These are phyloP conservation scores for Miichthys miiuy DNA, from an alignment of 2,797 vertebrate species.

Conservation along the genomic window DNA sequence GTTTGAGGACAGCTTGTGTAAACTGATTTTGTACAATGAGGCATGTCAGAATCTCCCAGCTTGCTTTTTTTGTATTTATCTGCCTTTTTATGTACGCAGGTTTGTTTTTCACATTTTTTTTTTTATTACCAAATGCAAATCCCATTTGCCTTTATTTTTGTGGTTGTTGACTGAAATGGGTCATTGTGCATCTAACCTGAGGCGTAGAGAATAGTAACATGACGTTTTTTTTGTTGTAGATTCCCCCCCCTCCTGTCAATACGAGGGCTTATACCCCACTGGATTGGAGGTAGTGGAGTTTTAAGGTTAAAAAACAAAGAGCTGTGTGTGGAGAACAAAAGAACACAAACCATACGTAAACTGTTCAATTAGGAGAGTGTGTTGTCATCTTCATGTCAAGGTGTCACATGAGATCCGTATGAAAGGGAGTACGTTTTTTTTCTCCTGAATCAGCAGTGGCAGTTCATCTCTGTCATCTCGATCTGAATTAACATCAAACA, in stretches of 20 bases:
- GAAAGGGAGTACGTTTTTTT: constrained; percentile 18
- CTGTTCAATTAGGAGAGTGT: constrained; percentile 47
- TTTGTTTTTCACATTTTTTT: constrained; percentile 46
- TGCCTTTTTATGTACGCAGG: not conserved
- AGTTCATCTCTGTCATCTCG: constrained; percentile 41
- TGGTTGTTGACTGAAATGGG: constrained; percentile 70
- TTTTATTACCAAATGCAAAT: constrained; percentile 26
- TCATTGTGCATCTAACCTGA: constrained; percentile 65
- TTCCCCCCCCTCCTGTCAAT: constrained; percentile 18
- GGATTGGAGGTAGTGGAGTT: constrained; percentile 24
- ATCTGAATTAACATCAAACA: constrained; percentile 50
- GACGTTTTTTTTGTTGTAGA: constrained; percentile 12
- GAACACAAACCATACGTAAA: constrained; percentile 29
- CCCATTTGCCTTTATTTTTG: constrained; percentile 36
- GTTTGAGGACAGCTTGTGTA: constrained; percentile 42
- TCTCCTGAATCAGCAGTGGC: constrained; percentile 51
- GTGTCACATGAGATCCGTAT: constrained; percentile 6
- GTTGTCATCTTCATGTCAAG: constrained; percentile 43
- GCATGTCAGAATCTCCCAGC: constrained; percentile 9
- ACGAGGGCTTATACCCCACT: constrained; percentile 38
- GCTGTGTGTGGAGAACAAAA: constrained; percentile 19
- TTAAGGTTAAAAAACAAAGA: not conserved
- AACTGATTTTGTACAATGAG: not conserved
- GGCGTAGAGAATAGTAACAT: constrained; percentile 51
- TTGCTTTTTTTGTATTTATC: constrained; percentile 5